Evolutionary conservation across 2,888 invertebrate genomes (phyloP).

Genomic region (Dicyrtomina minuta): DNA sequence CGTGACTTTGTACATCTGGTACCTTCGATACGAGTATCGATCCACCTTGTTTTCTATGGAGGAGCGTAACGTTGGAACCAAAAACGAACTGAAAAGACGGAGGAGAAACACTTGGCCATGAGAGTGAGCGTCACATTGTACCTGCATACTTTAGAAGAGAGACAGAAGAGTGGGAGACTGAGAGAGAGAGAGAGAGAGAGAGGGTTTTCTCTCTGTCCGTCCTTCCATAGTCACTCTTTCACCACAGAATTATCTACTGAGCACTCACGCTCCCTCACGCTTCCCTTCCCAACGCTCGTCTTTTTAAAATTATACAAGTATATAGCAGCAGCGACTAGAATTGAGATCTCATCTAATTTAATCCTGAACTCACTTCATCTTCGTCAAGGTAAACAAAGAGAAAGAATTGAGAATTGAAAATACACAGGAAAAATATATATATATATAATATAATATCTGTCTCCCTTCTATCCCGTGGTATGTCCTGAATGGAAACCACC

Average conservation of each 20-base stretch:
- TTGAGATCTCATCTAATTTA: constrained; percentile 23
- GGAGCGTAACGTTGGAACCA: neutral
- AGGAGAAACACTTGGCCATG: constrained; percentile 24
- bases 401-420: constrained; percentile 8
- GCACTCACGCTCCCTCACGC: neutral
- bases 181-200: no score
- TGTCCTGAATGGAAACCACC: no score
- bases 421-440: neutral
- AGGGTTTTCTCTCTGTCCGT: neutral
- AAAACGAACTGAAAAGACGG: constrained; percentile 18
- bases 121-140: constrained; percentile 23
- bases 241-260: neutral
- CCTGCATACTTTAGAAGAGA: constrained; percentile 16
- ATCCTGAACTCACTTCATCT: constrained; percentile 21
- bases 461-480: no score
- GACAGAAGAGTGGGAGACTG: neutral
- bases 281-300: constrained; percentile 1
- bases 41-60: constrained; percentile 19
- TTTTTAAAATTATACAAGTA: constrained; percentile 1
- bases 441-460: no score
- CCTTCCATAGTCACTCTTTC: neutral
- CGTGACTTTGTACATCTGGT: constrained; percentile 31
- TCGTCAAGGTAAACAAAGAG: constrained; percentile 25
- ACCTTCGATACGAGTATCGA: constrained; percentile 28
- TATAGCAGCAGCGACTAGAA: neutral